phyloP scores from a whole-genome alignment of 2,113 vertebrate species.

The Oryzias woworae region DNA sequence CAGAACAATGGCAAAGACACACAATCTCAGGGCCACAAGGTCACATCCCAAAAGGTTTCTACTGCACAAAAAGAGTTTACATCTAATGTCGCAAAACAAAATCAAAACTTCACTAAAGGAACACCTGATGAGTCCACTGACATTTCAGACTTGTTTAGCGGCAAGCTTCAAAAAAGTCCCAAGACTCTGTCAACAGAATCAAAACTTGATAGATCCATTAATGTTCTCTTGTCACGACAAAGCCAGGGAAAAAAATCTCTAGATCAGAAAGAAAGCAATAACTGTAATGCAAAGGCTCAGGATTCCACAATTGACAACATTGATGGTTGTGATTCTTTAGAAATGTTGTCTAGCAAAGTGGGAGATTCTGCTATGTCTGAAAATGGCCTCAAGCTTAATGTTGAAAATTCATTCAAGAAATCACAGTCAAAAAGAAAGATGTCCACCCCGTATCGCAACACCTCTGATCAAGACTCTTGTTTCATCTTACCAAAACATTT shows the following conservation, averaged over 20 bases:
- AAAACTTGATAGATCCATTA: conserved; percentile 85
- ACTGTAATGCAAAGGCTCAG: conserved; percentile 72
- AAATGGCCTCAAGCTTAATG: conserved; percentile 66
- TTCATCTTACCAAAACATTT: conserved; percentile 89
- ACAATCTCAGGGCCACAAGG: conserved; percentile 35
- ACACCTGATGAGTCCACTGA: conserved; percentile 75
- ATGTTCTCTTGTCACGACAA: conserved; percentile 82
- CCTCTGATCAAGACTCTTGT: conserved; percentile 88
- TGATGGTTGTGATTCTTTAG: conserved; percentile 71
- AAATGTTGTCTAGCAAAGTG: conserved; percentile 74
- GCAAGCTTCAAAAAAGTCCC: conserved; percentile 82
- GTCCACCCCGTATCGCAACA: conserved; percentile 87
- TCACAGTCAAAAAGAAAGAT: conserved; percentile 76
- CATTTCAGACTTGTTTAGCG: conserved; percentile 84
- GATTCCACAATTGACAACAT: conserved; percentile 66
- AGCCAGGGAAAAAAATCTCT: conserved; percentile 77
- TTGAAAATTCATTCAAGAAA: conserved; percentile 79
- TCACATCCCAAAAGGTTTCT: conserved; percentile 30
- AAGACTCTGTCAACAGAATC: conserved; percentile 83
- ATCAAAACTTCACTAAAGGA: conserved; percentile 49
- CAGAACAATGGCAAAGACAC: conserved; percentile 34
- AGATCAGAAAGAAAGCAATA: conserved; percentile 76
- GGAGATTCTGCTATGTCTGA: conserved; percentile 78
- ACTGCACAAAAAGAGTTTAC: conserved; percentile 61
- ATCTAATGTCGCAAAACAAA: conserved; percentile 65